Percentiles rank a stretch among this genome's conserved stretches.
Conservation (phyloP, 2,888 invertebrate genomes). For the Hypomecis punctinalis region DNA sequence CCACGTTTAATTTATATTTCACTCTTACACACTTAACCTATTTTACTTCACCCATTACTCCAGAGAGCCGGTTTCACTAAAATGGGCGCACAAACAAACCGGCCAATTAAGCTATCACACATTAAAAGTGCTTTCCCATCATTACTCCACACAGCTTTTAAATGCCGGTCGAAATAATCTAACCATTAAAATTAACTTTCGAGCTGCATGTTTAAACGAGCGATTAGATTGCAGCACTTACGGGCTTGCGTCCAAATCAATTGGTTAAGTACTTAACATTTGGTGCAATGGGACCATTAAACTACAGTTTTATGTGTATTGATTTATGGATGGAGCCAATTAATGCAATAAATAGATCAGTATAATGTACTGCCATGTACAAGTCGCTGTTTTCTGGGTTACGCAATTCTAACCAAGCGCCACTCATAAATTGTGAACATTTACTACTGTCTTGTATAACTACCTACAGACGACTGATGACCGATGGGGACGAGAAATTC, state of each 20-base stretch:
- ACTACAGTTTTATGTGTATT: conserved; percentile 13
- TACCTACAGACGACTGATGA: no score
- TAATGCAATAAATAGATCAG: background rate
- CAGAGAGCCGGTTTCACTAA: conserved; percentile 10
- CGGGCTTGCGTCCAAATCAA: conserved; percentile 21
- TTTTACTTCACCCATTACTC: background rate
- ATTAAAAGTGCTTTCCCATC: conserved; percentile 42
- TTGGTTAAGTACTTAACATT: conserved; percentile 22
- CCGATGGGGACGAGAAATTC: no score
- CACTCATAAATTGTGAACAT: no score
- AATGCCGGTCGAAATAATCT: conserved; percentile 36
- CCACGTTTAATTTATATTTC: background rate
- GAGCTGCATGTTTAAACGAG: conserved; percentile 34
- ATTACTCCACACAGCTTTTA: conserved; percentile 27
- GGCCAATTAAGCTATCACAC: conserved; percentile 37
- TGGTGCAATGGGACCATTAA: conserved; percentile 18
- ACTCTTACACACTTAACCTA: background rate
- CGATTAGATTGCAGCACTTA: conserved; percentile 24
- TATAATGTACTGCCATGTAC: background rate
- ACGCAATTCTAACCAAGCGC: no score
- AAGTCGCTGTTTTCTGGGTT: no score
- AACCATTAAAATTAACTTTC: conserved; percentile 41
- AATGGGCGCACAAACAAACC: conserved; percentile 30
- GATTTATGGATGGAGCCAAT: conserved; percentile 3
- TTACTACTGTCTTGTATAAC: no score